A percentile compares a stretch with the other conserved stretches of the same genome.
Conservation (phyloP, 2,888 invertebrate genomes). For the Phanerotoma sp. region DNA sequence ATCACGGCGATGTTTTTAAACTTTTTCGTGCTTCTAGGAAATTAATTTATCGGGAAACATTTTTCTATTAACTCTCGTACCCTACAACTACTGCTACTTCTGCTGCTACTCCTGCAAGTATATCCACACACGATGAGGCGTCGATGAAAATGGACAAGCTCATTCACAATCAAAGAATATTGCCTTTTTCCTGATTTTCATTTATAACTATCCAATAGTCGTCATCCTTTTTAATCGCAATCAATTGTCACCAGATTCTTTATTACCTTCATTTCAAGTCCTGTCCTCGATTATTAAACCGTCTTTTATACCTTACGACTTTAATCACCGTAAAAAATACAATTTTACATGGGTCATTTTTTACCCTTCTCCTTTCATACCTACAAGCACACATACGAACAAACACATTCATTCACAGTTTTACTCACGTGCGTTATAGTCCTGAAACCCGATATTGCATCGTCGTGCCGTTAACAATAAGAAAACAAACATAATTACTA, state of each 20-base stretch:
- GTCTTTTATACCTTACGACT: background rate
- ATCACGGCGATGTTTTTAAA: constrained; percentile 36
- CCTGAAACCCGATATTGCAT: constrained; percentile 22
- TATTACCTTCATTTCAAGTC: background rate
- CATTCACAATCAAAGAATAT: constrained; percentile 35
- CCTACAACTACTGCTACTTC: background rate
- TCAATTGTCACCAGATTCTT: constrained; percentile 18
- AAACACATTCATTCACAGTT: background rate
- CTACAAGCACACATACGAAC: background rate
- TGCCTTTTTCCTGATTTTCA: constrained; percentile 34
- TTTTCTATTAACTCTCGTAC: constrained; percentile 39
- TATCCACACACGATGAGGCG: constrained; percentile 15
- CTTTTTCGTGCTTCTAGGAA: constrained; percentile 46
- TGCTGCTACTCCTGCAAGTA: background rate
- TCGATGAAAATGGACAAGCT: constrained; percentile 25
- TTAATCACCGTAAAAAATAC: background rate
- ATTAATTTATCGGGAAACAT: constrained; percentile 54
- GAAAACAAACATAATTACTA: constrained; percentile 41
- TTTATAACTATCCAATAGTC: constrained; percentile 19
- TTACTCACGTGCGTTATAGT: too few relatives aligned
- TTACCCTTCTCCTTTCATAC: background rate
- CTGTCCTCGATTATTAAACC: background rate
- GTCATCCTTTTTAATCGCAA: constrained; percentile 21
- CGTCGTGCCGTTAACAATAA: constrained; percentile 33
- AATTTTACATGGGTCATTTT: background rate